Evolutionary conservation across 2,888 invertebrate genomes (phyloP), one percentile per base, ranked within the genome.

Genomic region (Gymnosoma rotundatum): DNA sequence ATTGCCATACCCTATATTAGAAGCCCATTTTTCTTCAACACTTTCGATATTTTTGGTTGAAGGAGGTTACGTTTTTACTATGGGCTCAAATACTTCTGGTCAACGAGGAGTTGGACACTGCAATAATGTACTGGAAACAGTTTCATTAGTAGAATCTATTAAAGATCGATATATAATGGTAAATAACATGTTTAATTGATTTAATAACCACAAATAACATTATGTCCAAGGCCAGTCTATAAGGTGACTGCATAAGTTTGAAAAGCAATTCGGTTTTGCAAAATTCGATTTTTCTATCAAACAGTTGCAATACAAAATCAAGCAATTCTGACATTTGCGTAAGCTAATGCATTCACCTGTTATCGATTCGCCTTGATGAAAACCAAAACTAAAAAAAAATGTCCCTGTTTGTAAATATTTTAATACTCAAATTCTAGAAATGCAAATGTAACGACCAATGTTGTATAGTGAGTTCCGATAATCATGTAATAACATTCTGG

Each of bases 401-500:
- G n/a, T n/a, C n/a, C n/a, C n/a, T n/a, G n/a, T 4, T 25, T 25
- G 25, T 25, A 48, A 52, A 9, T 18, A 18, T 52, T 10, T 7
- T 9, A 18, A 52, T 18, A 14, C 7, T 32, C 42, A 63, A 32
- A 63, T 73, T 67, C 7, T 89, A 95, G 95, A 93, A 93, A 89
- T 93, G 94, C 12, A 93, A 93, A 86, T 95, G 95, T 90, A 95
- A 95, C 16, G 93, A 94, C 36, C 94, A 94, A 25, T 95, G 94
- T 89, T 95, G 95, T 0, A 92, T 95, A n/a, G 94, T 94, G 10
- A 93, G 93, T 5, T 95, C 95, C 1, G 92, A 93, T 54, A 94
- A 95, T 86, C 95, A 95, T 89, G 94, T 94, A 32, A 91, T 96
- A 10, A 94, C 94, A 86, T 94, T 95, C 88, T 96, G 96, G 95